Evolutionary conservation across 2,113 vertebrate species (phyloP), one percentile per base, ranked within the genome.

Genomic region (Sceloporus tristichus): DNA sequence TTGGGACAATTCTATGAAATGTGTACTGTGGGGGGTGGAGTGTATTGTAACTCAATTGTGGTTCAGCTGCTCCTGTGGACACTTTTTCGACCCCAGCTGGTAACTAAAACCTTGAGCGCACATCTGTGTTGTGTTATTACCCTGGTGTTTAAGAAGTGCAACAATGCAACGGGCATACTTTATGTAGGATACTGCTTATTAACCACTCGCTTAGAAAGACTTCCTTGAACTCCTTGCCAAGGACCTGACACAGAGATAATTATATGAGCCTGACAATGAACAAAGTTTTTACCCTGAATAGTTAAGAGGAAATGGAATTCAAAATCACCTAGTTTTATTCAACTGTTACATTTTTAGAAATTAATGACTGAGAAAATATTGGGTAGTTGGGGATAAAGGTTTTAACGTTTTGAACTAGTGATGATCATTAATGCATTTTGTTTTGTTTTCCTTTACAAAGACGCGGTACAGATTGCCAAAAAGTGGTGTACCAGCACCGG

Each of bases 191-290:
- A 83, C 74, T 78, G 73, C 81, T 88, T 88, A 88, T 88, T 83
- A 88, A 88, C 73, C 74, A 84, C 73, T 85, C 83, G 85, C 62
- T 62, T 82, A n/a, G 84, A 34, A 79, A 82, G 54, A 54, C 16
- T 88, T 91, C 34, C 48, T 87, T 87, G 59, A 91, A 71, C 83
- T 87, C 27, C 87, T 89, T 81, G 6, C 62, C 90, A 87, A 84
- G 75, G 81, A 25, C 66, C 54, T 83, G 81, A 84, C 87, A 88
- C 79, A 59, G 79, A 86, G 84, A 85, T 86, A 93, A 94, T 89
- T 77, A 10, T 0, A 0, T 53, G 66, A 89, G 54, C 59, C 65
- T 68, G 6, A 86, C 54, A 84, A 91, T 75, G 1, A 2, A 5
- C 73, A 2, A 78, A 21, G 16, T 81, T 66, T 89, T 16, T 40